Evolutionary conservation across 2,797 vertebrate genomes (phyloP).

Genomic region (Perodicticus potto): DNA sequence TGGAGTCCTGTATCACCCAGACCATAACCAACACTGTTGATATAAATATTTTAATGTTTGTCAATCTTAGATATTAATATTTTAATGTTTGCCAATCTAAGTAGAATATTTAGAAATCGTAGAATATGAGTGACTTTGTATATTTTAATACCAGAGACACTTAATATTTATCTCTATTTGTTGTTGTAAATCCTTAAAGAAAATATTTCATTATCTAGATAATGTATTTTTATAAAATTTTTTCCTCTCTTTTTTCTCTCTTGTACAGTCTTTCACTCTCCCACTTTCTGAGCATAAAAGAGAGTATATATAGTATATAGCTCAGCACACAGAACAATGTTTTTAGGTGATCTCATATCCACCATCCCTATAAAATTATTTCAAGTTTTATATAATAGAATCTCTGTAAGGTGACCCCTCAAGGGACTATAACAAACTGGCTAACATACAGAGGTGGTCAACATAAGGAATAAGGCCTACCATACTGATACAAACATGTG

Average conservation of each 20-base stretch:
- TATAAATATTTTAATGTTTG: neutral
- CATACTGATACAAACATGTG: no score
- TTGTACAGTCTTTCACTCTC: neutral
- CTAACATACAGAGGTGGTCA: no score
- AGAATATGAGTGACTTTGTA: neutral
- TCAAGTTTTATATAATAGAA: neutral
- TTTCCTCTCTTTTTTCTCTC: neutral
- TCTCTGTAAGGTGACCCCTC: no score
- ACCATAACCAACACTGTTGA: neutral
- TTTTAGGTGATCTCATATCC: neutral
- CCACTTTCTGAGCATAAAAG: neutral
- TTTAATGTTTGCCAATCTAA: neutral
- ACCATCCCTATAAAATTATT: neutral
- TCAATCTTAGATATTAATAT: neutral
- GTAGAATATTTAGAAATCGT: neutral
- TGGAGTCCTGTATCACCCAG: no score
- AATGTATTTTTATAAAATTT: neutral
- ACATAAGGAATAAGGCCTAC: no score
- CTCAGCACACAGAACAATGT: no score
- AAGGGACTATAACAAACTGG: no score
- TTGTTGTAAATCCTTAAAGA: neutral
- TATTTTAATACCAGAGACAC: neutral
- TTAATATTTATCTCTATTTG: neutral
- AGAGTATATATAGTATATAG: neutral
- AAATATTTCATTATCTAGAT: neutral